phyloP scores from a whole-genome alignment of 1,140 invertebrate species.

The Leptinotarsa defecta region DNA sequence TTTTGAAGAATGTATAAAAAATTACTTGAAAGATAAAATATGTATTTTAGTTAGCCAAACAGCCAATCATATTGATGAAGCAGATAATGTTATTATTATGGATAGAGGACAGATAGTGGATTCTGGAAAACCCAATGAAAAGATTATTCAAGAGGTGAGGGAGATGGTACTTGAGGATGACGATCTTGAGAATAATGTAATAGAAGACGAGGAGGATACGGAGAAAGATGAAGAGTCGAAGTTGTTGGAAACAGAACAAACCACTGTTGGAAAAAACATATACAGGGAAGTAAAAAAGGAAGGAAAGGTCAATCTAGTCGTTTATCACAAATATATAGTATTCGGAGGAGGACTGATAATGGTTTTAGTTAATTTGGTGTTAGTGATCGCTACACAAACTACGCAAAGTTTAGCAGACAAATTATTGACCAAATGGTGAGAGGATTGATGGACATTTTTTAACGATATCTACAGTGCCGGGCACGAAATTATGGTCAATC shows the following conservation, averaged over 20 bases:
- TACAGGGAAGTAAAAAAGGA: conserved; percentile 41
- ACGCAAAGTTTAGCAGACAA: conserved; percentile 38
- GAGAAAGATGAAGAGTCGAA: conserved; percentile 13
- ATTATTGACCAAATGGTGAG: conserved; percentile 42
- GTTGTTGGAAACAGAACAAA: conserved; percentile 29
- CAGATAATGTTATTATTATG: conserved; percentile 70
- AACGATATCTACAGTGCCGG: too few species aligned
- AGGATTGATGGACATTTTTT: not conserved
- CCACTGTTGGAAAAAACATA: conserved; percentile 34
- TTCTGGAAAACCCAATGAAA: conserved; percentile 54
- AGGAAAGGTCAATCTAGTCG: conserved; percentile 38
- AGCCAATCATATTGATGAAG: conserved; percentile 78
- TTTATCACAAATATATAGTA: conserved; percentile 41
- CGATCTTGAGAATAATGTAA: conserved; percentile 26
- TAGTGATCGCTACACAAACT: conserved; percentile 36
- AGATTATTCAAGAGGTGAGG: conserved; percentile 25
- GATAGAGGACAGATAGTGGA: conserved; percentile 60
- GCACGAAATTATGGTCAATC: too few species aligned
- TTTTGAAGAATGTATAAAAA: conserved; percentile 73
- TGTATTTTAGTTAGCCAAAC: conserved; percentile 81
- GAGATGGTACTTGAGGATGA: conserved; percentile 19
- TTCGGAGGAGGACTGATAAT: conserved; percentile 40
- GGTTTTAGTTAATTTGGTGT: conserved; percentile 33
- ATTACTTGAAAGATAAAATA: conserved; percentile 72
- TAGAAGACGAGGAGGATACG: conserved; percentile 19